Evolutionary conservation across 2,888 invertebrate species (phyloP), one percentile per base, ranked within the genome.

Genomic region (Aleiodes alternator): DNA sequence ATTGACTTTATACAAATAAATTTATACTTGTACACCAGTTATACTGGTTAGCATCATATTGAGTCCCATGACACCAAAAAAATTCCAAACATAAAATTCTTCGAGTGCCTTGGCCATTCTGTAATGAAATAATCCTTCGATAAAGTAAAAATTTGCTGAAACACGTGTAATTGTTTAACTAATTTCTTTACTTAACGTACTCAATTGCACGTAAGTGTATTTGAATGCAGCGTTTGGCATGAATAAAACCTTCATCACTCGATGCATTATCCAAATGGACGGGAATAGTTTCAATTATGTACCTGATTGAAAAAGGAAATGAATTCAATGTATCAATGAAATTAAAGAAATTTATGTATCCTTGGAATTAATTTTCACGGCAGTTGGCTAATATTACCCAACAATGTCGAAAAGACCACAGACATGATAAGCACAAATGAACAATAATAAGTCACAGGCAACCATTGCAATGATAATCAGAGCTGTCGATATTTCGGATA

Each of bases 21-120:
- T 38, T 14, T 14, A 43, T 48, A 64, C 64, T 14, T 64, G 64
- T 8, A 64, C 64, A 48, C 64, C 64, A 43, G 64, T 43, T 64
- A 64, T 48, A 11, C 64, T 64, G 64, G 43, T 64, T 4, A 64
- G 16, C 8, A 64, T 64, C 64, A 64, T 64, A n/a, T 64, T 64
- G 9, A 64, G 64, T 11, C 48, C 43, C 14, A 64, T 8, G 23
- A 64, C 48, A 43, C 14, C 9, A 23, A 64, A 23, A 23, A 64
- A 64, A 43, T 16, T 64, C 43, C 48, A 64, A 9, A 64, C 43
- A 48, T 64, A 64, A 16, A 64, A 11, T 11, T 23, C 48, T 12
- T 16, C 64, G 23, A 64, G 14, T 48, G 7, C 11, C 5, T 43
- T 9, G 9, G 64, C 14, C 16, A 64, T 38, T 64, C 64, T 64